Evolutionary conservation across 2,888 invertebrate genomes (phyloP).

Genomic region (Vanessa cardui): DNA sequence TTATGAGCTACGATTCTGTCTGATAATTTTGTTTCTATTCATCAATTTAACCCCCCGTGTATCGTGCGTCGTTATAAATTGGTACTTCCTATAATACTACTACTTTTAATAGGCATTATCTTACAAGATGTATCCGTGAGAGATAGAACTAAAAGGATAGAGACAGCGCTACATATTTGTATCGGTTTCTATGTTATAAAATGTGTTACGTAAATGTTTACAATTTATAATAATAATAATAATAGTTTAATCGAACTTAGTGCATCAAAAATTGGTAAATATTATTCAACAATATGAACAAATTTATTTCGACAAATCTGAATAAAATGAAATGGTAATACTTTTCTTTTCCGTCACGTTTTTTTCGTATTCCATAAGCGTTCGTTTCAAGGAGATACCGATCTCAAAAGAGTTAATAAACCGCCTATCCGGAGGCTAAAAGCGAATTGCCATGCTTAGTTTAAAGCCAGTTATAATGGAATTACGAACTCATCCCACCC

Average conservation of each 20-base stretch:
- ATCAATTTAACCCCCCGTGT: background rate
- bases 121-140: background rate
- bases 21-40: constrained; percentile 10
- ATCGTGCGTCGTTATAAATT: background rate
- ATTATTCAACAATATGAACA: no score
- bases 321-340: background rate
- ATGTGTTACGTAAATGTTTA: no score
- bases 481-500: constrained; percentile 17
- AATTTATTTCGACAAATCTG: no score
- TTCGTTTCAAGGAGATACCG: background rate
- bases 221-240: no score
- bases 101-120: background rate
- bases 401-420: constrained; percentile 15
- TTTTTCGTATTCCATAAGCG: background rate
- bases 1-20: background rate
- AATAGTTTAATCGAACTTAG: no score
- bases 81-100: background rate
- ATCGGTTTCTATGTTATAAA: no score
- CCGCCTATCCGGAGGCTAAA: constrained; percentile 8
- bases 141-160: no score
- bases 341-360: background rate
- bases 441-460: constrained; percentile 20
- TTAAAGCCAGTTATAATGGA: constrained; percentile 19
- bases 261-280: no score
- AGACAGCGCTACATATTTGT: no score